Conservation (phyloP, 2,888 invertebrate species). For the Trissolcus brochymenae region DNA sequence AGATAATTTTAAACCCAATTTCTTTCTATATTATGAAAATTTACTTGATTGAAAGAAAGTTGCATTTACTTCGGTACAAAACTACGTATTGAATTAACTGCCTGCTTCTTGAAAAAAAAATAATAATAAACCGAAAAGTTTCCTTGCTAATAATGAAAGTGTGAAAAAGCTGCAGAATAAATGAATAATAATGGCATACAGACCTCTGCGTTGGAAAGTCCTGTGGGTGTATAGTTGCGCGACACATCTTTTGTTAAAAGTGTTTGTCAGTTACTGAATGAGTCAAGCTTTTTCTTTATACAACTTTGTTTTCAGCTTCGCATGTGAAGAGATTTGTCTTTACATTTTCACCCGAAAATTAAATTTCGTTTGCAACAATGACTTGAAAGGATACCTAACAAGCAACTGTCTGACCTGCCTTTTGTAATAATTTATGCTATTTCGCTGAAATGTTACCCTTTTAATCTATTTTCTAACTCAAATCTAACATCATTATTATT, state of each 20-base stretch:
- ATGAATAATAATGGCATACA: constrained; percentile 31
- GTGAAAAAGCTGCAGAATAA: constrained; percentile 4
- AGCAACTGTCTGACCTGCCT: not conserved
- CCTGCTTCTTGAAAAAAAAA: not conserved
- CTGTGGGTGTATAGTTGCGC: constrained; percentile 16
- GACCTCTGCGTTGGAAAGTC: not conserved
- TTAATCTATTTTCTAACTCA: not conserved
- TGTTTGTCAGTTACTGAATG: constrained; percentile 20
- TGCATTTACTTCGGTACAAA: constrained; percentile 1
- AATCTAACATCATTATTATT: no score
- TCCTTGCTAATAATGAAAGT: constrained; percentile 1
- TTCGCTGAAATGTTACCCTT: not conserved
- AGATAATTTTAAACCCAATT: not conserved
- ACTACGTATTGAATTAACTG: not conserved
- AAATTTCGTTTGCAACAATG: constrained; percentile 43
- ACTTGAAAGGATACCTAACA: constrained; percentile 54
- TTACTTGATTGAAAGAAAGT: constrained; percentile 2
- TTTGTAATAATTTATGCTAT: no score
- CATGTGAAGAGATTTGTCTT: constrained; percentile 29
- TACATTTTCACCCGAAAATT: constrained; percentile 41
- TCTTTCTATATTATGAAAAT: no score
- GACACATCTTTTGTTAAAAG: constrained; percentile 25
- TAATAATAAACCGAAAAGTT: not conserved
- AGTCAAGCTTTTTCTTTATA: constrained; percentile 42
- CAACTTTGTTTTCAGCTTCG: constrained; percentile 45